Evolutionary conservation across 2,888 invertebrate genomes (phyloP).

Genomic region (Drosophila buzzatii): DNA sequence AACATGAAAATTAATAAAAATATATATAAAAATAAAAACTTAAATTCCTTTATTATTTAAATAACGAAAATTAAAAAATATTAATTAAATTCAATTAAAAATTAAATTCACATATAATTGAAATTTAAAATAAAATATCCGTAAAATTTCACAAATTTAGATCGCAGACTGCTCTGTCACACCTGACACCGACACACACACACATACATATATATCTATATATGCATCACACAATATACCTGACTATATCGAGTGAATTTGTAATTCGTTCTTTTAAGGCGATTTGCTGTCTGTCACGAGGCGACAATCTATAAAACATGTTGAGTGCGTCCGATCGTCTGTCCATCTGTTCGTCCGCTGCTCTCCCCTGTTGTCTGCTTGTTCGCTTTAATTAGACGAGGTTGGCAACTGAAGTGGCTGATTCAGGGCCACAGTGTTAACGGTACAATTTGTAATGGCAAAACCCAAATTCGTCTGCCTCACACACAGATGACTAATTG

Average conservation of each 20-base stretch:
- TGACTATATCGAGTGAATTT: slow-evolving; percentile 8
- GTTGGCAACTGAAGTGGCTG: slow-evolving; percentile 5
- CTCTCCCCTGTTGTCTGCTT: not conserved
- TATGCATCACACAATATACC: not conserved
- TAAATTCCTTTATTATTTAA: no score
- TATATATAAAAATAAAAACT: no score
- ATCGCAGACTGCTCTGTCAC: slow-evolving; percentile 4
- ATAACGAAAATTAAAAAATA: not conserved
- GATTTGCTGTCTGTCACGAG: slow-evolving; percentile 69
- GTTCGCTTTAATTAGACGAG: slow-evolving; percentile 36
- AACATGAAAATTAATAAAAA: no score
- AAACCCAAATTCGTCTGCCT: slow-evolving; percentile 32
- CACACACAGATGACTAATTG: slow-evolving; percentile 42
- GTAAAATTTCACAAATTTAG: slow-evolving; percentile 34
- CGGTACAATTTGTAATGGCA: slow-evolving; percentile 35
- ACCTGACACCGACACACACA: slow-evolving; percentile 41
- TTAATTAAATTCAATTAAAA: no score
- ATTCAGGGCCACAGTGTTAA: slow-evolving; percentile 31
- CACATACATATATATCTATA: slow-evolving; percentile 9
- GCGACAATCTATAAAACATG: slow-evolving; percentile 45
- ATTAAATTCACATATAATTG: no score
- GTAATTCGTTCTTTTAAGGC: slow-evolving; percentile 57
- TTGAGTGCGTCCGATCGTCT: no score
- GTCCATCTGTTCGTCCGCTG: not conserved
- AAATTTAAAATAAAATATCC: not conserved